Base-by-base conservation (phyloP, 2,888 invertebrate species). In the Cantharis flavilabris region DNA sequence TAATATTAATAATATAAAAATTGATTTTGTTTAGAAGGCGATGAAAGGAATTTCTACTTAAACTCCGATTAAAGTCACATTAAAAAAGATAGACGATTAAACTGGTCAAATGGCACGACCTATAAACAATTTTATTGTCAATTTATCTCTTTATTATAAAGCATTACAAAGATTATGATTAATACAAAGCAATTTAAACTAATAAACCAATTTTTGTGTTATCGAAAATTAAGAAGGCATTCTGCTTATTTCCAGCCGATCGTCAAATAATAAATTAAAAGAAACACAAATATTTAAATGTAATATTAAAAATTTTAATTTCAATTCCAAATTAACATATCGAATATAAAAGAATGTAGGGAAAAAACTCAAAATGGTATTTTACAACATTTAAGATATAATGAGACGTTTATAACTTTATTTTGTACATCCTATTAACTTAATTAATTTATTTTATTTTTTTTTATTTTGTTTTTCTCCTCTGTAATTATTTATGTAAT, bases 41-140 rank as follows among this genome's bases (percentile, higher is more conserved):
- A 67, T 9, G 26, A 67, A 67, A 67, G 65, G 65, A 67, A 67
- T 70, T 70, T 70, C 70, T 70, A 33, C 28, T 33, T 78, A 73
- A 80, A 80, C 79, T 76, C 79, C 76, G 81, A 70, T 72, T 75
- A 62, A 75, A 75, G 71, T 69, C 71, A 76, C 69, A 71, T 73
- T 74, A 64, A 64, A 49, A 33, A 73, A 77, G 71, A 74, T 67
- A 76, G 77, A 64, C 80, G 84, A 86, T 86, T 84, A 85, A 83
- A 83, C 81, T 81, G 84, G 83, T 84, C 83, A 83, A 79, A 84
- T 83, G 85, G 81, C 85, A 79, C 81, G 86, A 85, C 85, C 85
- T 83, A 80, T 82, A 81, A 81, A 83, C 83, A 84, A 84, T 85
- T 85, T 86, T 85, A 85, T 85, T 85, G 85, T 85, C 83, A 78